Base-by-base conservation (phyloP, 2,113 vertebrate species). In the Eublepharis macularius region DNA sequence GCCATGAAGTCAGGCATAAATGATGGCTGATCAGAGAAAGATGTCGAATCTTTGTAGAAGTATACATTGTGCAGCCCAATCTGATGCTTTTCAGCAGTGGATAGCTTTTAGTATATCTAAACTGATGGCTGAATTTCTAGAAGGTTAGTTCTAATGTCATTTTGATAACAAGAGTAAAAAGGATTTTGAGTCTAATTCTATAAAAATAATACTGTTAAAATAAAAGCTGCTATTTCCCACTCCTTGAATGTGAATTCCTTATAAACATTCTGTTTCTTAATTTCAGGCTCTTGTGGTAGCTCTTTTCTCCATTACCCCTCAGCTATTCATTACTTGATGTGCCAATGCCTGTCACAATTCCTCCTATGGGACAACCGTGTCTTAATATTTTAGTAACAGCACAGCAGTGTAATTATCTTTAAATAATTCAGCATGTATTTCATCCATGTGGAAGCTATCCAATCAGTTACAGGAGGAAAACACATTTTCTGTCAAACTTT, bases 381-480 rank as follows among this genome's bases (percentile, higher is more conserved):
- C 94, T 95, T 94, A 95, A 95, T 96, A 96, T 97, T 96, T 96
- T 95, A 96, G 93, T 90, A 96, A 95, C 87, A 94, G 89, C 80
- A 85, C 80, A 94, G 92, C 47, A 1, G 92, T 94, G 88, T 96
- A 95, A 96, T 96, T 96, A 96, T 95, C 94, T 95, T 91, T 96
- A 97, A 96, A 96, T 96, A 96, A 96, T 96, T 96, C 94, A 96
- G 63, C 89, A 92, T 92, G 92, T 91, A 93, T 94, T 95, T 95
- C 86, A 94, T 92, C 93, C 91, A 91, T 90, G 95, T 95, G 94
- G 92, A 96, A 96, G 92, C 89, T 90, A 94, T 95, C 92, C 90
- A 95, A 79, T 95, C 94, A 96, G 89, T 92, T 86, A 94, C 94
- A 93, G 76, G 86, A 77, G 91, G 93, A 93, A 87, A 89, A 54